Base-by-base conservation (phyloP, 53 echinoderm and acorn worm species). In the Apostichopus leukothele region DNA sequence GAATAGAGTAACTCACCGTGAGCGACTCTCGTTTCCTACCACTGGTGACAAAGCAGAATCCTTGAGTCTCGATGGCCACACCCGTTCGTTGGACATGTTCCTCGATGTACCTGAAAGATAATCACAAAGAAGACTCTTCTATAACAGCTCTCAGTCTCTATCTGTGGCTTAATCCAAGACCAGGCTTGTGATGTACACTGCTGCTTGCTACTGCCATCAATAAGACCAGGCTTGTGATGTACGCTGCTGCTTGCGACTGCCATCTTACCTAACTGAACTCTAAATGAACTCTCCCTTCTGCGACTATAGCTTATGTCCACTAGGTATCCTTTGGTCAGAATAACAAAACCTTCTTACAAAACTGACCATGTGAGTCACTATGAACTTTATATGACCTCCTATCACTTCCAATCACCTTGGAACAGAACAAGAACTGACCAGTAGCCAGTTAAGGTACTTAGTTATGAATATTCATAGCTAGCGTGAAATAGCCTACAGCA, bases 1-100 rank as follows among this genome's bases (percentile, higher is more conserved):
- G 18, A 71, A 18, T 71, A 71, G 13, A 16, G 18, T 4, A 16
- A 91, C 98, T 93, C 92, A 98, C 98, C 68, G 98, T 98, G 92
- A 98, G 98, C 27, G 98, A 98, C 67, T 98, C 98, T 20, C 98
- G 91, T 86, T 99, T 99, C 63, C 99, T 90, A 23, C 99, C 99
- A 60, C 99, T 99, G 9, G 99, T 99, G 89, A 99, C 94, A 81
- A 99, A 99, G 53, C 94, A 91, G 92, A 99, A 99, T 5, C 99
- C 99, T 76, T 99, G 99, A 59, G 99, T 99, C 51, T 99, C 99
- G 76, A 99, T 99, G 77, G 99, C 99, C 51, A 99, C 99, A 25
- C 99, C 99, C 12, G 99, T 99, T 51, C 96, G 89, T 85, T 99
- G 99, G 18, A 99, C 99, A 96, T 99, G 99, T 89, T 99, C 99